A percentile compares a stretch with the other conserved stretches of the same genome.
Conservation (phyloP, 2,888 invertebrate genomes). For the Leucophenga maculata region DNA sequence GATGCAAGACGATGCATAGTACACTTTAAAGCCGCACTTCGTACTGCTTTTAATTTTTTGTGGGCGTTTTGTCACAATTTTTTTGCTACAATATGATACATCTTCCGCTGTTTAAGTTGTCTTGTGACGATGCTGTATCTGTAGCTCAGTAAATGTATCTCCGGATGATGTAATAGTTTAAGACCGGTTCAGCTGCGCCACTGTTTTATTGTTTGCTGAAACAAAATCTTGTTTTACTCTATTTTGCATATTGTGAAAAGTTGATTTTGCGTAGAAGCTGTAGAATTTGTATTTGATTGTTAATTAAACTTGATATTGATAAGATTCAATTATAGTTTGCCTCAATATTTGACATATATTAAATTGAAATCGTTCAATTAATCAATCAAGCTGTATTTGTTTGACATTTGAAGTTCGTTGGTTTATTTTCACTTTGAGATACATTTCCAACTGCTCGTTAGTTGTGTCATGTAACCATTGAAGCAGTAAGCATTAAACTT, state of each 20-base stretch:
- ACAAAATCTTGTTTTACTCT: constrained; percentile 50
- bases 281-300: background rate
- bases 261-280: constrained; percentile 36
- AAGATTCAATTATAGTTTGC: too few relatives aligned
- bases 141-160: constrained; percentile 6
- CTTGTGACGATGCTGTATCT: background rate
- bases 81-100: background rate
- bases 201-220: constrained; percentile 1
- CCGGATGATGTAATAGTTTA: constrained; percentile 56
- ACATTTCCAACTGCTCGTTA: too few relatives aligned
- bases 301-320: too few relatives aligned
- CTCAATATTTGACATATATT: background rate
- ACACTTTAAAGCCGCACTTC: background rate
- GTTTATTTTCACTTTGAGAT: too few relatives aligned
- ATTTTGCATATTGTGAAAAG: constrained; percentile 8
- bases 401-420: too few relatives aligned
- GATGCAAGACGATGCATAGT: background rate
- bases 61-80: constrained; percentile 11
- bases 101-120: background rate
- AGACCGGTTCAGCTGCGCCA: constrained; percentile 50
- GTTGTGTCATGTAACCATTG: background rate
- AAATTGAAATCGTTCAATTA: background rate
- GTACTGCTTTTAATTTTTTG: background rate
- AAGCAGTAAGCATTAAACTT: constrained; percentile 3
- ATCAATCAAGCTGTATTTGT: background rate